Evolutionary conservation across 2,888 invertebrate genomes (phyloP), one percentile per base, ranked within the genome.

Genomic region (Formica aserva): DNA sequence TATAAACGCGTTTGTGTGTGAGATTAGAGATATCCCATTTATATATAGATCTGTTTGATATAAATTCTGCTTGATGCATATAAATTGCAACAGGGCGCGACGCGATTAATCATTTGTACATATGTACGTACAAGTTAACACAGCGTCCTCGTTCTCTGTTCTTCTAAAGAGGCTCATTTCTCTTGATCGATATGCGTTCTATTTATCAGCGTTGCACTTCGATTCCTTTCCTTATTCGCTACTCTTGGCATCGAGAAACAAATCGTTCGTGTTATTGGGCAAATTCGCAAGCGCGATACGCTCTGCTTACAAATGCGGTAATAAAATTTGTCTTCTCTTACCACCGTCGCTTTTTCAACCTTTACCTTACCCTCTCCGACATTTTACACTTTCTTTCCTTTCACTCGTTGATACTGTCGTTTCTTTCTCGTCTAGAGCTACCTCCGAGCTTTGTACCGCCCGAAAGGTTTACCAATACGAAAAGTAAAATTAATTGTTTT

Each of bases 261-360:
- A 86, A 91, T 90, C 84, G 90, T 85, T 88, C 85, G 84, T 81
- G 87, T 88, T 91, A 89, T 90, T 90, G 89, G 82, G 84, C 87
- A 89, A 91, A 87, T 91, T 91, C 87, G 84, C 85, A 76, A 83
- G 84, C 83, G 74, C 74, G 82, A 85, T 83, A 72, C 85, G 35
- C 35, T 55, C 76, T 62, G 62, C 74, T 71, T 88, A 84, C 85
- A 84, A 84, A 88, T 84, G 84, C 71, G 71, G 82, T 86, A 87
- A 89, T 89, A 89, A 89, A 88, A 89, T 86, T 85, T 85, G 87
- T 87, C 85, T 88, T 88, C 78, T 32, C 57, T 11, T 35, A 15
- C 38, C 55, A 35, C 13, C 65, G 35, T 45, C 77, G 71, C 29
- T 69, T 66, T 60, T 66, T 75, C 63, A 74, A 41, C 55, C 69